Percentiles rank a stretch among this genome's conserved stretches.
These are phyloP conservation scores for Synanceia verrucosa DNA, from an alignment of 2,797 vertebrate species.

Conservation along the genomic window DNA sequence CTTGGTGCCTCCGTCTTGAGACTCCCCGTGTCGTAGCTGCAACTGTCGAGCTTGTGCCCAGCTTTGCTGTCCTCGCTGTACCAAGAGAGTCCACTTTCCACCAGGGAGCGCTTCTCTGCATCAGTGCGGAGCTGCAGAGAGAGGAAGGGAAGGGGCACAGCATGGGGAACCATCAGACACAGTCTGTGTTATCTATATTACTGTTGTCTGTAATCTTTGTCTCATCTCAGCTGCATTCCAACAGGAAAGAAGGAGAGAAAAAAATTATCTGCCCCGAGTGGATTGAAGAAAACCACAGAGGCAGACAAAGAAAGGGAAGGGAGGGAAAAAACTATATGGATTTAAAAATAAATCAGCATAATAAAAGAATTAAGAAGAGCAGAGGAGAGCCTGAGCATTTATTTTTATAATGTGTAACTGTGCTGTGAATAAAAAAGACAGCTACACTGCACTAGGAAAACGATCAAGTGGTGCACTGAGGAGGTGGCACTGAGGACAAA, in stretches of 20 bases:
- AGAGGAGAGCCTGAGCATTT: neutral
- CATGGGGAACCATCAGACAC: constrained; percentile 44
- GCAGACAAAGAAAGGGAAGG: constrained; percentile 17
- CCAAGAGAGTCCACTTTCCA: constrained; percentile 96
- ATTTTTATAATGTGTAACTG: neutral
- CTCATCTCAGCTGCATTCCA: constrained; percentile 64
- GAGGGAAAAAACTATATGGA: neutral
- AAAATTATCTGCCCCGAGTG: constrained; percentile 22
- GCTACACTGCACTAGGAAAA: constrained; percentile 33
- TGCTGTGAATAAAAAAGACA: constrained; percentile 8
- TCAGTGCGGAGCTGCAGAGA: constrained; percentile 92
- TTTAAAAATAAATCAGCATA: constrained; percentile 11
- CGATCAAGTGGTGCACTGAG: constrained; percentile 37
- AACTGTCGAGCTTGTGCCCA: constrained; percentile 82
- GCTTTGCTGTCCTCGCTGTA: constrained; percentile 92
- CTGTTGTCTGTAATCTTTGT: constrained; percentile 56
- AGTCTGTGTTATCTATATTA: constrained; percentile 54
- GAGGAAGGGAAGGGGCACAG: constrained; percentile 31
- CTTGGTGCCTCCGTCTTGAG: constrained; percentile 92
- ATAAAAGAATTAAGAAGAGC: neutral
- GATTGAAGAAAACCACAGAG: constrained; percentile 29
- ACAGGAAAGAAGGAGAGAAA: constrained; percentile 28
- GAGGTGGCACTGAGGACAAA: constrained; percentile 58
- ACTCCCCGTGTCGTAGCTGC: constrained; percentile 91
- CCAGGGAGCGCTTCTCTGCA: constrained; percentile 96